Evolutionary conservation across 2,113 vertebrate species (phyloP).

Genomic region (Alligator mississippiensis): DNA sequence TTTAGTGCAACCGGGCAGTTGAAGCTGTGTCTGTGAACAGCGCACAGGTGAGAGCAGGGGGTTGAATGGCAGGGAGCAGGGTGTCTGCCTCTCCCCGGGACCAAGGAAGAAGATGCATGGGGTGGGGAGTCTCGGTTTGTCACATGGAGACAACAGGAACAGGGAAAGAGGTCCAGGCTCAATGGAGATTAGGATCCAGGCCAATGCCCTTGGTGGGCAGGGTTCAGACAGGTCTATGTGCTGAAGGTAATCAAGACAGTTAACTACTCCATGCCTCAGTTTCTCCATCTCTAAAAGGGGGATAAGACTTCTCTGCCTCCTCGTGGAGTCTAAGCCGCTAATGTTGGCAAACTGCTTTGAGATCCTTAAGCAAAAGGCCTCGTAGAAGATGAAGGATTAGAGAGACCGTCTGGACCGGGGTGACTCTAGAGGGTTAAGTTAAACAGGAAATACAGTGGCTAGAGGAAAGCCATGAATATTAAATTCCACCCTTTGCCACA

Average conservation of each 20-base stretch:
- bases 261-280: background rate
- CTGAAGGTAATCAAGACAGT: background rate
- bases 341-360: background rate
- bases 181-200: background rate
- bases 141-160: background rate
- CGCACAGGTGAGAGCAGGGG: background rate
- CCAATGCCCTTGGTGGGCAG: background rate
- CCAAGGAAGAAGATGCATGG: background rate
- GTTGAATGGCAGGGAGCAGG: background rate
- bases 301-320: background rate
- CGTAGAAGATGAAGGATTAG: background rate
- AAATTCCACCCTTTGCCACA: slow-evolving; percentile 51
- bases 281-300: background rate
- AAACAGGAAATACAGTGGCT: slow-evolving; percentile 59
- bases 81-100: background rate
- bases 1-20: background rate
- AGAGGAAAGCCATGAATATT: slow-evolving; percentile 66
- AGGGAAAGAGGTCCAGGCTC: background rate
- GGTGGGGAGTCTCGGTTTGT: background rate
- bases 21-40: background rate
- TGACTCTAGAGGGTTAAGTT: slow-evolving; percentile 47
- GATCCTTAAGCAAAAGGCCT: background rate
- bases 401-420: background rate
- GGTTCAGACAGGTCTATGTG: background rate
- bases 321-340: background rate